Conservation (phyloP, 2,113 vertebrate species). For the Turnix velox region DNA sequence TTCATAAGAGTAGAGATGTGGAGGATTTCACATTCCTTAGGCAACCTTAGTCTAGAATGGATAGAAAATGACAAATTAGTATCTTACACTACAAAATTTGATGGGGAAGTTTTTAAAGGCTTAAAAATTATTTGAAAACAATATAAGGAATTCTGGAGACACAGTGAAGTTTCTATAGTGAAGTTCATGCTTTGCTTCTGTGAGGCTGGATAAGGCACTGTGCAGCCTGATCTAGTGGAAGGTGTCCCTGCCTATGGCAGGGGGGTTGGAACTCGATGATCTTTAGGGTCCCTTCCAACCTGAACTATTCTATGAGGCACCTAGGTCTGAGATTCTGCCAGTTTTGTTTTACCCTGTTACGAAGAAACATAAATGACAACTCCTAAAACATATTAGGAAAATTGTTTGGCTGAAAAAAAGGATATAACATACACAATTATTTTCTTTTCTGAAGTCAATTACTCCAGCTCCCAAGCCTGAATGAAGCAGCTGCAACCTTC, state of each 20-base stretch:
- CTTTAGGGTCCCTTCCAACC: too few relatives aligned
- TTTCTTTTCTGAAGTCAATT: background rate
- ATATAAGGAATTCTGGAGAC: background rate
- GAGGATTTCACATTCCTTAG: background rate
- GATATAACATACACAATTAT: background rate
- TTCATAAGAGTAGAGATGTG: too few relatives aligned
- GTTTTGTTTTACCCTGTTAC: background rate
- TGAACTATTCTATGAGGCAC: background rate
- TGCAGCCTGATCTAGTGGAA: too few relatives aligned
- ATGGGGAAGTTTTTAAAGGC: background rate
- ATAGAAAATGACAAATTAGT: background rate
- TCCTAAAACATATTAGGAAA: background rate
- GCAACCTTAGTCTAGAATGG: background rate
- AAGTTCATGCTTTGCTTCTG: background rate
- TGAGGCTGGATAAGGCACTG: too few relatives aligned
- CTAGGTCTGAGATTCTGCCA: background rate
- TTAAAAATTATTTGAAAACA: background rate
- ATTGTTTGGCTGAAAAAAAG: background rate
- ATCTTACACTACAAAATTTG: background rate
- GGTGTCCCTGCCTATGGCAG: too few relatives aligned
- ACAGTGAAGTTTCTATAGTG: background rate
- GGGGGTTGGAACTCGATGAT: too few relatives aligned
- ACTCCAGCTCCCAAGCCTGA: background rate
- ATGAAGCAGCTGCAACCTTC: slow-evolving; percentile 16
- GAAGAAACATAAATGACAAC: background rate